Conservation (phyloP, 2,888 invertebrate genomes). For the Colletes collaris region DNA sequence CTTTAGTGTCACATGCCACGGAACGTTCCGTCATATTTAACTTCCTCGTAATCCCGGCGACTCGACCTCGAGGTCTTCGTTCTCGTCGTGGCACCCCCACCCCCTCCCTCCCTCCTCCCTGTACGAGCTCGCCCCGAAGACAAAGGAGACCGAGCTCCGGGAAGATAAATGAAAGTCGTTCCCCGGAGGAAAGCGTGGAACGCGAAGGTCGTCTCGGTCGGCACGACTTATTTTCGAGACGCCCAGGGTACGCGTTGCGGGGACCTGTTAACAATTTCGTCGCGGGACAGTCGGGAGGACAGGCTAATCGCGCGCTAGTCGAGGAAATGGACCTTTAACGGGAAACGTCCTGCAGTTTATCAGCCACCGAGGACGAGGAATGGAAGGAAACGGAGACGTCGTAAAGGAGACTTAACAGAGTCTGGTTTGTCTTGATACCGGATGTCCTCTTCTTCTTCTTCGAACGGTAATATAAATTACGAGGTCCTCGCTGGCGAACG, state of each 20-base stretch:
- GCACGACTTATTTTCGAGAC: conserved; percentile 6
- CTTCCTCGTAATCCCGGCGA: conserved; percentile 3
- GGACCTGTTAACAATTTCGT: conserved; percentile 23
- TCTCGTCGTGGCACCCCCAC: neutral
- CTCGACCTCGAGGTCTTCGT: neutral
- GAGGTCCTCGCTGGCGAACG: too few relatives aligned
- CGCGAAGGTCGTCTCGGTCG: neutral
- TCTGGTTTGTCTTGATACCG: too few relatives aligned
- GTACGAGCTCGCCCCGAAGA: conserved; percentile 6
- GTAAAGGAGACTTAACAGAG: too few relatives aligned
- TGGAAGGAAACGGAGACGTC: neutral
- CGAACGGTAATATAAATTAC: too few relatives aligned
- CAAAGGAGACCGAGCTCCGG: neutral
- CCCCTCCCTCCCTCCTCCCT: neutral
- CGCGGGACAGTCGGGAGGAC: neutral
- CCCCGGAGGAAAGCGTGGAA: neutral
- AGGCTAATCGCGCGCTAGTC: neutral
- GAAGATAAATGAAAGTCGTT: conserved; percentile 38
- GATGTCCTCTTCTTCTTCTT: too few relatives aligned
- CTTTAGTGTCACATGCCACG: conserved; percentile 29
- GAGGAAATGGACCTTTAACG: conserved; percentile 1
- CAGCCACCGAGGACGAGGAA: neutral
- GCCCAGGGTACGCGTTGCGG: neutral
- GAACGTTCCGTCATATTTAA: conserved; percentile 25
- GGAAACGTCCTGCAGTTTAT: neutral